Conservation (phyloP, 2,888 invertebrate genomes). For the Aspidiotus rigidus region DNA sequence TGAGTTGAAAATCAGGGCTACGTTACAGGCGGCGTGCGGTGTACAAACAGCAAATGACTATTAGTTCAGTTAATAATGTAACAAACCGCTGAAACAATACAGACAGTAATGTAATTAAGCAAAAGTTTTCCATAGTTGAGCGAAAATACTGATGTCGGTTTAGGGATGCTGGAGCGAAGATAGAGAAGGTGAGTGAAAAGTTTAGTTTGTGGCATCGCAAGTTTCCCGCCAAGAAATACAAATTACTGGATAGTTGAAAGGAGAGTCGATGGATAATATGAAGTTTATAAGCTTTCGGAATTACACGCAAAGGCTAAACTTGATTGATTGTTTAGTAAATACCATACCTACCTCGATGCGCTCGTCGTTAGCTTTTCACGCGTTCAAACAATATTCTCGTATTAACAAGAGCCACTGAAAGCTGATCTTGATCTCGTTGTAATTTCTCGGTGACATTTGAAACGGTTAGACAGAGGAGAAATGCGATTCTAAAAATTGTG, state of each 20-base stretch:
- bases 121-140: conserved; percentile 14
- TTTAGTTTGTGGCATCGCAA: conserved; percentile 18
- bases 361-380: too few species aligned
- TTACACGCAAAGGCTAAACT: background rate
- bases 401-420: too few species aligned
- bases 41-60: conserved; percentile 12
- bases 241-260: conserved; percentile 20
- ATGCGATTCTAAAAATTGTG: too few species aligned
- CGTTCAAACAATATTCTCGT: too few species aligned
- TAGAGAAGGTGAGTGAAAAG: background rate
- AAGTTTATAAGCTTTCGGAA: conserved; percentile 4
- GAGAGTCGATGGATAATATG: conserved; percentile 1
- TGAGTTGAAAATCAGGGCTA: too few species aligned
- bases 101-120: conserved; percentile 30
- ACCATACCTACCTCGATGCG: background rate
- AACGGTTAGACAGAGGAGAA: too few species aligned
- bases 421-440: too few species aligned
- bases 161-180: background rate
- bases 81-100: conserved; percentile 31
- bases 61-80: conserved; percentile 29
- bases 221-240: conserved; percentile 23
- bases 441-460: too few species aligned
- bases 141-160: conserved; percentile 20
- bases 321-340: conserved; percentile 2
- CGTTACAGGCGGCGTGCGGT: too few species aligned